These are phyloP conservation scores for Oscheius onirici DNA, from an alignment of 2,888 invertebrate species.

Conservation along the genomic window DNA sequence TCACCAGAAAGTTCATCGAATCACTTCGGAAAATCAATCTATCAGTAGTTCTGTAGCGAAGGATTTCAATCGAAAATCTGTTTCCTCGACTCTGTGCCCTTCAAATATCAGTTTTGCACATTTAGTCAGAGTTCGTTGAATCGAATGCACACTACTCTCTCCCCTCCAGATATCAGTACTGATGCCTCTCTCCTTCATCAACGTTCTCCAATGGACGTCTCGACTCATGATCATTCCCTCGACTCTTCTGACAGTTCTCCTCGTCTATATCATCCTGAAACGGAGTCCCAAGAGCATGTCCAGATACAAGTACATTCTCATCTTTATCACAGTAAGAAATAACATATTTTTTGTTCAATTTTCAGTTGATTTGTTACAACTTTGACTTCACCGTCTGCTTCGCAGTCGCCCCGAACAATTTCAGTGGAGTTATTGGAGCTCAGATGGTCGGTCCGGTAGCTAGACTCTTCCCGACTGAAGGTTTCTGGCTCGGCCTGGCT, in stretches of 20 bases:
- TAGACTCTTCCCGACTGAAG: not conserved
- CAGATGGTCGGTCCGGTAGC: slow-evolving; percentile 1
- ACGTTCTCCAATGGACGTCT: slow-evolving; percentile 4
- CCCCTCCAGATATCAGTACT: too few species aligned
- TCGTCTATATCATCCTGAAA: not conserved
- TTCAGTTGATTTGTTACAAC: slow-evolving; percentile 10
- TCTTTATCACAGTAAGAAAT: not conserved
- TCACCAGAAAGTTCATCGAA: too few species aligned
- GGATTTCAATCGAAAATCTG: too few species aligned
- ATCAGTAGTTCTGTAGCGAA: too few species aligned
- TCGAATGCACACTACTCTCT: too few species aligned
- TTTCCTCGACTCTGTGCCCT: too few species aligned
- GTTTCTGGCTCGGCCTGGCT: not conserved
- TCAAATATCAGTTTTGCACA: too few species aligned
- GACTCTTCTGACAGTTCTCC: not conserved
- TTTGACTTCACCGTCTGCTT: slow-evolving; percentile 8
- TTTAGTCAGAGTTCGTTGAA: too few species aligned
- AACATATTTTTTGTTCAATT: not conserved
- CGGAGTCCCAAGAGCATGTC: not conserved
- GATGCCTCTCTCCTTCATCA: not conserved
- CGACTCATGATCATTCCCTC: slow-evolving; percentile 6
- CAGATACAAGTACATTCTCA: not conserved
- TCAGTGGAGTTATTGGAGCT: not conserved
- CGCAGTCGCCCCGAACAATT: slow-evolving; percentile 2
- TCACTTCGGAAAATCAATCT: too few species aligned